phyloP scores from a whole-genome alignment of 2,113 vertebrate genomes.

The Melospiza melodia region DNA sequence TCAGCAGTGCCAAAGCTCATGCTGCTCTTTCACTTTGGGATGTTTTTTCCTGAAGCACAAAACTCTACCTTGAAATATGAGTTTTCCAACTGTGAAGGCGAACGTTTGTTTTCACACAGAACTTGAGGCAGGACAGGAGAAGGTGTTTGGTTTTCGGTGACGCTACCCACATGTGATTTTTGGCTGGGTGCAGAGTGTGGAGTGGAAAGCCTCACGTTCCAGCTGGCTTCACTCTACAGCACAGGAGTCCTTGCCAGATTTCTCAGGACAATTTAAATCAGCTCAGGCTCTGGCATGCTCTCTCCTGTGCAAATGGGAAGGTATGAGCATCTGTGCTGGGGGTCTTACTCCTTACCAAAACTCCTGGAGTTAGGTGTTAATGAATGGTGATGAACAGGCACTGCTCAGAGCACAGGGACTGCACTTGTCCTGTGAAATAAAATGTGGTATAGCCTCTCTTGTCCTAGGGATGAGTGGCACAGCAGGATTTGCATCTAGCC shows the following conservation, averaged over 20 bases:
- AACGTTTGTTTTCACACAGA: constrained; percentile 26
- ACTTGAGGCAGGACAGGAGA: constrained; percentile 17
- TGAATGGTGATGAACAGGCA: neutral
- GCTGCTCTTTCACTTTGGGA: constrained; percentile 4
- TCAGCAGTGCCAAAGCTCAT: neutral
- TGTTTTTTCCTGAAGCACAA: constrained; percentile 15
- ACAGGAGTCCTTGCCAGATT: constrained; percentile 2
- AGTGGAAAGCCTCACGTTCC: constrained; percentile 12
- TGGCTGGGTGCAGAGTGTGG: neutral
- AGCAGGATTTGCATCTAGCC: neutral
- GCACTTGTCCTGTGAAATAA: neutral
- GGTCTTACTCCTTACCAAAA: neutral
- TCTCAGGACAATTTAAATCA: constrained; percentile 28
- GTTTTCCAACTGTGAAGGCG: neutral
- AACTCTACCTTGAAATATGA: constrained; percentile 12
- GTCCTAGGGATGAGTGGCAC: neutral
- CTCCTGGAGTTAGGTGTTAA: neutral
- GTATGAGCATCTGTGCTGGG: neutral
- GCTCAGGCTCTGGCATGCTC: neutral
- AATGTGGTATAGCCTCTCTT: neutral
- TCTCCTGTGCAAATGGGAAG: neutral
- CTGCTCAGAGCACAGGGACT: neutral
- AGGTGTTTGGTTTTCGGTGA: constrained; percentile 45
- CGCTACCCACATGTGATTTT: constrained; percentile 11
- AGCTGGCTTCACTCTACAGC: constrained; percentile 24